A percentile compares a stretch with the other conserved stretches of the same genome.
phyloP scores from a whole-genome alignment of 2,113 vertebrate species.

The Picathartes gymnocephalus region DNA sequence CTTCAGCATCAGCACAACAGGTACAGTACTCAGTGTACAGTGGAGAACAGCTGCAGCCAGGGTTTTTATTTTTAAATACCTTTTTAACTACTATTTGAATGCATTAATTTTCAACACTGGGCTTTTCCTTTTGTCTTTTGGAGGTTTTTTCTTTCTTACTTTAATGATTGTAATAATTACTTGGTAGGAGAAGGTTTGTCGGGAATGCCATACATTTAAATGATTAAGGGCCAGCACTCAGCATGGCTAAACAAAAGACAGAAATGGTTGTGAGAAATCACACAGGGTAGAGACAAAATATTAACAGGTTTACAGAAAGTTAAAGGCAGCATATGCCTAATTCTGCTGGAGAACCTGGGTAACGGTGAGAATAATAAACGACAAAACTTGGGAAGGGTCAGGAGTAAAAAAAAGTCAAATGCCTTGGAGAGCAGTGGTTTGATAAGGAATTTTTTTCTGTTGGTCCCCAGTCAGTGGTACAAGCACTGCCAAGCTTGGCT shows the following conservation, averaged over 20 bases:
- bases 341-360: background rate
- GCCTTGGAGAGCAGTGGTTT: background rate
- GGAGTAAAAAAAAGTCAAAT: background rate
- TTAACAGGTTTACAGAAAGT: background rate
- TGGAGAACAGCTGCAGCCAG: background rate
- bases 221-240: background rate
- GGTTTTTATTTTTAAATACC: background rate
- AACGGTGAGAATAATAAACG: background rate
- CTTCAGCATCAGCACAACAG: background rate
- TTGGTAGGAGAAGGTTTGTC: background rate
- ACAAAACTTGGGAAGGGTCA: background rate
- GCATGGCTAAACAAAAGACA: background rate
- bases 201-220: background rate
- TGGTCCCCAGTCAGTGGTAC: background rate
- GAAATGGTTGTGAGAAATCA: background rate
- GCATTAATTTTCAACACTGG: background rate
- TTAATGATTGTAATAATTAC: background rate
- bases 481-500: background rate
- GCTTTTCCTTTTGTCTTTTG: background rate
- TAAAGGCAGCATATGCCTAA: background rate
- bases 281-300: background rate
- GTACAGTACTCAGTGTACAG: background rate
- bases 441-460: background rate
- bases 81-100: background rate
- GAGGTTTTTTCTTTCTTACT: background rate